Conservation (phyloP, 2,797 vertebrate species). For the Limosa lapponica region DNA sequence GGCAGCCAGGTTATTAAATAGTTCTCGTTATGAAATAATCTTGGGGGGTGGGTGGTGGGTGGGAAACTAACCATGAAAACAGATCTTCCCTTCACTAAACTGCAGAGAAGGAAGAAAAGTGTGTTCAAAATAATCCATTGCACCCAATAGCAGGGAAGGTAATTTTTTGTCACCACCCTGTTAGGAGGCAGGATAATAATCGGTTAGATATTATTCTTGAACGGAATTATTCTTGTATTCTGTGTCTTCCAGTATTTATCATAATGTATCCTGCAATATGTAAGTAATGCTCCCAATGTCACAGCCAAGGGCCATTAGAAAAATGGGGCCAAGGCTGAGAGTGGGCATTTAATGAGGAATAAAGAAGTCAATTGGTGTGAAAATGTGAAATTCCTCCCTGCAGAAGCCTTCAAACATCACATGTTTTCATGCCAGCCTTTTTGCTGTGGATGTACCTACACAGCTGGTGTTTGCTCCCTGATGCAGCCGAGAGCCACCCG, state of each 20-base stretch:
- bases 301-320: neutral
- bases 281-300: neutral
- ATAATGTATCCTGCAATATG: rapidly evolving
- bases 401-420: neutral
- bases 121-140: neutral
- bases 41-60: too few relatives aligned
- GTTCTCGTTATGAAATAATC: neutral
- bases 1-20: neutral
- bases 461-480: neutral
- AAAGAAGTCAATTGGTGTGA: neutral
- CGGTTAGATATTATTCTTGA: neutral
- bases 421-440: neutral
- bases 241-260: neutral
- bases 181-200: neutral
- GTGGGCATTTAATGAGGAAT: neutral
- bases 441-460: neutral
- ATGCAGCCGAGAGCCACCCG: neutral
- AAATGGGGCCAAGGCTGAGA: rapidly evolving
- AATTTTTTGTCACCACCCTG: neutral
- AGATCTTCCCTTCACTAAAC: neutral
- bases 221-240: neutral
- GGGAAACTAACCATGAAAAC: neutral
- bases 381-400: neutral
- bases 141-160: neutral
- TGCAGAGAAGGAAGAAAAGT: rapidly evolving